Evolutionary conservation across 2,888 invertebrate species (phyloP).

Genomic region (Omphaloscelis lunosa): DNA sequence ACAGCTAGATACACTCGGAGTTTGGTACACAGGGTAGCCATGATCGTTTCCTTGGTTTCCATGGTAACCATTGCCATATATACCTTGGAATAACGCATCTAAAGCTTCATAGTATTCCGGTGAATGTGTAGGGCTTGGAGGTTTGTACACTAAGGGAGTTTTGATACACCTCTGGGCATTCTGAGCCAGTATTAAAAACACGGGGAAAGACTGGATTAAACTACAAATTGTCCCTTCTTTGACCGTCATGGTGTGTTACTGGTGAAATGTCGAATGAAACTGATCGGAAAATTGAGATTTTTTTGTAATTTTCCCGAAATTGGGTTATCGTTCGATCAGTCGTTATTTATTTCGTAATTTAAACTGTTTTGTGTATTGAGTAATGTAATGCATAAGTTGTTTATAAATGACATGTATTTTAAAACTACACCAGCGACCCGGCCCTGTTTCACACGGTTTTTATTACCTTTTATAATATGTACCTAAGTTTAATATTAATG

Average conservation of each 20-base stretch:
- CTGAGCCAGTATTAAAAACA: conserved; percentile 84
- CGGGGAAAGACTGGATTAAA: conserved; percentile 84
- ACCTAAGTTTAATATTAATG: background rate
- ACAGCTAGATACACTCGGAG: conserved; percentile 48
- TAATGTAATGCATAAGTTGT: conserved; percentile 45
- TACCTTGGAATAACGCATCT: conserved; percentile 80
- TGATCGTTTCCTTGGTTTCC: conserved; percentile 56
- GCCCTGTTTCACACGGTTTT: background rate
- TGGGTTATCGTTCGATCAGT: conserved; percentile 73
- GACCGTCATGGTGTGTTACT: conserved; percentile 77
- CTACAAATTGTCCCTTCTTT: conserved; percentile 81
- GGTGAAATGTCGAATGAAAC: conserved; percentile 48
- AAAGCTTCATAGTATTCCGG: conserved; percentile 86
- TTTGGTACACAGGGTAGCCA: conserved; percentile 42
- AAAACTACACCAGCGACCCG: background rate
- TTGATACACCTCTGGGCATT: conserved; percentile 82
- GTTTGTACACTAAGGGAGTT: conserved; percentile 84
- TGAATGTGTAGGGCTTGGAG: conserved; percentile 82
- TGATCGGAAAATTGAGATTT: conserved; percentile 42
- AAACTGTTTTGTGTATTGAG: conserved; percentile 53
- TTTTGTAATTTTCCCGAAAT: conserved; percentile 46
- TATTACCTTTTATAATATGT: no score
- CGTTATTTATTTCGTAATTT: conserved; percentile 53
- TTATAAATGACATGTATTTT: conserved; percentile 2
- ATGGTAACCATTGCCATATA: conserved; percentile 72